Conservation (phyloP, 23 tunicate species). For the Halocynthia roretzi region DNA sequence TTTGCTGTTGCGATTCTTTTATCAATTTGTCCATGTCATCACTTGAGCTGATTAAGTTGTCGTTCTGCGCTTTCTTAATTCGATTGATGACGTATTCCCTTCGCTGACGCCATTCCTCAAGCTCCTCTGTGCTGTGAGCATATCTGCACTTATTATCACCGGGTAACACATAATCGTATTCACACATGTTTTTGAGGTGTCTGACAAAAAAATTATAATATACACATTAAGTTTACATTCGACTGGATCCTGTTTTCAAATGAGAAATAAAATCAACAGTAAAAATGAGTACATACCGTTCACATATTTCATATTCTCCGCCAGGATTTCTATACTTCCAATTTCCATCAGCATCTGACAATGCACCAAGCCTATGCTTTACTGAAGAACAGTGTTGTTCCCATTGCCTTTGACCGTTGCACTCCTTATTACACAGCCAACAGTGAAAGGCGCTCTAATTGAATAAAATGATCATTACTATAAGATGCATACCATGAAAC, state of each 20-base stretch:
- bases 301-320: conserved; percentile 67
- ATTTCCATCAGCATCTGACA: conserved; percentile 78
- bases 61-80: conserved; percentile 71
- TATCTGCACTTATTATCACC: conserved; percentile 62
- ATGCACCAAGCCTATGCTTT: conserved; percentile 66
- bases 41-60: conserved; percentile 42
- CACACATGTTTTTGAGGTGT: conserved; percentile 67
- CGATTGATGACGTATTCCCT: conserved; percentile 75
- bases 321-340: conserved; percentile 86
- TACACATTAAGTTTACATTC: neutral
- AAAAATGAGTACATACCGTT: conserved; percentile 32
- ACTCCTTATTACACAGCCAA: conserved; percentile 85
- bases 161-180: conserved; percentile 50
- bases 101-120: conserved; percentile 71
- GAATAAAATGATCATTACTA: neutral
- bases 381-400: conserved; percentile 65
- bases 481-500: neutral
- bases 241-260: neutral
- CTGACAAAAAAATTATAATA: conserved; percentile 7
- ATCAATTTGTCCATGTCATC: conserved; percentile 76
- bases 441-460: conserved; percentile 70
- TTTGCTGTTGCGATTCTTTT: conserved; percentile 41
- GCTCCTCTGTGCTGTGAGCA: conserved; percentile 71
- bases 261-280: neutral
- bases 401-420: conserved; percentile 77